These are phyloP conservation scores for Villa cingulata DNA, from an alignment of 2,888 invertebrate species.

Conservation along the genomic window DNA sequence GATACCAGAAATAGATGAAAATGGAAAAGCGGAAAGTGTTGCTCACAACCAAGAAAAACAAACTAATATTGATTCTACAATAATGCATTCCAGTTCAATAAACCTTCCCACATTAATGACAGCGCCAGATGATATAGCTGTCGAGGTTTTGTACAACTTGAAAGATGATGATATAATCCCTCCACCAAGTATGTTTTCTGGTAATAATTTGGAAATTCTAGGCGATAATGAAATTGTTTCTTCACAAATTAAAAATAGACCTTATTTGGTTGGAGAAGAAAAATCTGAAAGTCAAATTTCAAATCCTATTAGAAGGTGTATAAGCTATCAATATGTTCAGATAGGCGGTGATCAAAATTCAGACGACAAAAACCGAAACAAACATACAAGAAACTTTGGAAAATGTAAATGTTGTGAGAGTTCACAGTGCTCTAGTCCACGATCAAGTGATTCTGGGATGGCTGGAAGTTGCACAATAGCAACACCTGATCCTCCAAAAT, in stretches of 20 bases:
- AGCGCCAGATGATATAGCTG: constrained; percentile 41
- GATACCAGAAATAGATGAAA: background rate
- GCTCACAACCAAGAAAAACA: constrained; percentile 7
- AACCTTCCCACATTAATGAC: constrained; percentile 39
- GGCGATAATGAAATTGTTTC: constrained; percentile 14
- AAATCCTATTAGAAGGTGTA: constrained; percentile 36
- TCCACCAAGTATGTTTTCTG: constrained; percentile 49
- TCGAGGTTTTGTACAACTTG: constrained; percentile 41
- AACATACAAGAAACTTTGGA: constrained; percentile 9
- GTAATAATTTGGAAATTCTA: constrained; percentile 27
- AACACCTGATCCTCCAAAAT: constrained; percentile 48
- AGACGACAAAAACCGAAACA: constrained; percentile 3
- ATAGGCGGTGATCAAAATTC: constrained; percentile 18
- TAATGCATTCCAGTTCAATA: constrained; percentile 44
- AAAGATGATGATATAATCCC: constrained; percentile 29
- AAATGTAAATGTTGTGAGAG: constrained; percentile 47
- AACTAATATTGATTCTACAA: constrained; percentile 23
- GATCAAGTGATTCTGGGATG: constrained; percentile 68
- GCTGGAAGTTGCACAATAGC: constrained; percentile 67
- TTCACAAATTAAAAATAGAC: constrained; percentile 32
- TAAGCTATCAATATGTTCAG: constrained; percentile 39
- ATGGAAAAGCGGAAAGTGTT: too few relatives aligned
- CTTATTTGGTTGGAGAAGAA: background rate
- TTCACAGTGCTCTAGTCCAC: constrained; percentile 51
- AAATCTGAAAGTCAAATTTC: constrained; percentile 11